These are phyloP conservation scores for Urophycis tenuis DNA, from an alignment of 2,797 vertebrate species.

Conservation along the genomic window DNA sequence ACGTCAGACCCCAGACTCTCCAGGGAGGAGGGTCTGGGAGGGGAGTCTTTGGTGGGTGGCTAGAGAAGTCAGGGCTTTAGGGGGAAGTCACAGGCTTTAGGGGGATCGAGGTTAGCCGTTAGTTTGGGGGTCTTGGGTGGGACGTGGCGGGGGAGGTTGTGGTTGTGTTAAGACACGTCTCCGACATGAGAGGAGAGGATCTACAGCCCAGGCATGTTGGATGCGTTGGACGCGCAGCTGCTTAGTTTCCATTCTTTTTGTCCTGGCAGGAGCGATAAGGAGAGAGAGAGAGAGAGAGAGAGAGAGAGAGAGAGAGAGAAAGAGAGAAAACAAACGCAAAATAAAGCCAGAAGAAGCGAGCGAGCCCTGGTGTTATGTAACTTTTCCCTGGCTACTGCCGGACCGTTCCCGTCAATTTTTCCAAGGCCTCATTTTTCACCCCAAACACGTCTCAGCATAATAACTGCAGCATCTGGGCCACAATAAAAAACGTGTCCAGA, in stretches of 20 bases:
- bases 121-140: conserved; percentile 10
- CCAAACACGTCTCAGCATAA: conserved; percentile 43
- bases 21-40: too few species aligned
- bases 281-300: conserved; percentile 5
- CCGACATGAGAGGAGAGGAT: conserved; percentile 24
- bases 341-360: conserved; percentile 29
- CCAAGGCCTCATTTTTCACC: conserved; percentile 55
- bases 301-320: not conserved
- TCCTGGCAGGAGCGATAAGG: conserved; percentile 1
- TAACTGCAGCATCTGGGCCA: conserved; percentile 46
- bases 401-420: conserved; percentile 65
- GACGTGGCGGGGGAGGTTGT: conserved; percentile 33
- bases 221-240: conserved; percentile 41
- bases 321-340: conserved; percentile 22
- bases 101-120: too few species aligned
- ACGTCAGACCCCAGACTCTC: too few species aligned
- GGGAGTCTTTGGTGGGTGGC: too few species aligned
- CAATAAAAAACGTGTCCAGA: conserved; percentile 44
- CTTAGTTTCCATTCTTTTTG: conserved; percentile 20
- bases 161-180: conserved; percentile 3
- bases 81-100: too few species aligned
- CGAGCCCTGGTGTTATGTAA: conserved; percentile 58
- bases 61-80: not conserved
- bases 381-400: conserved; percentile 43
- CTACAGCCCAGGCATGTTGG: conserved; percentile 51